A percentile compares a stretch with the other conserved stretches of the same genome.
These are phyloP conservation scores for Melanargia galathea DNA, from an alignment of 2,888 invertebrate genomes.

Conservation along the genomic window DNA sequence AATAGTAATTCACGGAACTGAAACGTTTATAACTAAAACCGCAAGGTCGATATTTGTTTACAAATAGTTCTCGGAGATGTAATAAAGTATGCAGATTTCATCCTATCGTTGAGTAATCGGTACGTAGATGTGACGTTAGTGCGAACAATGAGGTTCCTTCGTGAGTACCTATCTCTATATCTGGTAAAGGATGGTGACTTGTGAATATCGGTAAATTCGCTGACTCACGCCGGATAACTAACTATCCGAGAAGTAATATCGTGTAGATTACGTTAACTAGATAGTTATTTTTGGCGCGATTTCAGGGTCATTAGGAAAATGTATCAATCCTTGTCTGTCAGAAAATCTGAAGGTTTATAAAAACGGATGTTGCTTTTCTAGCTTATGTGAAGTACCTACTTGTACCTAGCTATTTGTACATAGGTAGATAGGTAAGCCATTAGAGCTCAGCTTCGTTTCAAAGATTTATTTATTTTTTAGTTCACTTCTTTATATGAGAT, in stretches of 20 bases:
- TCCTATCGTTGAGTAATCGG: constrained; percentile 7
- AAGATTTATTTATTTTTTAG: too few relatives aligned
- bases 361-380: neutral
- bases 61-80: constrained; percentile 33
- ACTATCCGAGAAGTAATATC: neutral
- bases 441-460: too few relatives aligned
- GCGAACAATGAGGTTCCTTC: constrained; percentile 8
- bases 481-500: too few relatives aligned
- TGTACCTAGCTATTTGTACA: too few relatives aligned
- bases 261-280: neutral
- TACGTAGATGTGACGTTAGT: constrained; percentile 19
- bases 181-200: constrained; percentile 13
- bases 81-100: constrained; percentile 23
- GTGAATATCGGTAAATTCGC: constrained; percentile 11
- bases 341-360: neutral
- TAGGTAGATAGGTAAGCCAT: too few relatives aligned
- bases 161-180: neutral
- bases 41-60: constrained; percentile 35
- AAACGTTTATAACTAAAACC: constrained; percentile 21
- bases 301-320: neutral
- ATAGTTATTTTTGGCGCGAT: neutral
- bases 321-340: neutral
- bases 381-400: too few relatives aligned
- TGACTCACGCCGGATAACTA: constrained; percentile 20
- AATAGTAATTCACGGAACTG: constrained; percentile 18